These are phyloP conservation scores for Parazoanthus atlanticus DNA, from an alignment of 92 coral and sea anemone genomes.

Conservation along the genomic window DNA sequence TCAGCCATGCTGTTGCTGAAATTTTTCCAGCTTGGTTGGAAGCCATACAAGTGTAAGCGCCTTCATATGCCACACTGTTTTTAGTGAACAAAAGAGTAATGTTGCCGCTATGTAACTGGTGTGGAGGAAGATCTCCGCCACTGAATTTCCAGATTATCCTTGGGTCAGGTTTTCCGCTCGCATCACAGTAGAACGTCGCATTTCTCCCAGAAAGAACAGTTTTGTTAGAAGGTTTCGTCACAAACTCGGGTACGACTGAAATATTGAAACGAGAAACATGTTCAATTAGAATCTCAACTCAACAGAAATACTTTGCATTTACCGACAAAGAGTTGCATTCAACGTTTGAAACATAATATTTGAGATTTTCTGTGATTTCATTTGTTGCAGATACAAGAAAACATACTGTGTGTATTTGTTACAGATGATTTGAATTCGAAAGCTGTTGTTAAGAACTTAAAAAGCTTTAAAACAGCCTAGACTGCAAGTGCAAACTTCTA, in stretches of 20 bases:
- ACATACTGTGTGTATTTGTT: too few species aligned
- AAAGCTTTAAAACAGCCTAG: too few species aligned
- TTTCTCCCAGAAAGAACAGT: conserved; percentile 11
- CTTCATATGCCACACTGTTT: conserved; percentile 16
- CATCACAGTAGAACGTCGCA: neutral
- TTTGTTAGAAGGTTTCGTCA: neutral
- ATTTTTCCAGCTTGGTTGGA: conserved; percentile 1
- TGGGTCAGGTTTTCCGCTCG: neutral
- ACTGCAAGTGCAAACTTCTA: too few species aligned
- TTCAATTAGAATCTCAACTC: too few species aligned
- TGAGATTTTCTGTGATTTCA: too few species aligned
- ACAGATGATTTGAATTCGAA: too few species aligned
- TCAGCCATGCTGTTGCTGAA: conserved; percentile 15
- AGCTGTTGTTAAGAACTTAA: too few species aligned
- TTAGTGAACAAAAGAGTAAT: neutral
- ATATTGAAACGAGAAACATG: neutral
- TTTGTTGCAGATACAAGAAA: too few species aligned
- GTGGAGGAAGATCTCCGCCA: neutral
- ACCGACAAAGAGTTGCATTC: too few species aligned
- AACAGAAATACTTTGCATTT: too few species aligned
- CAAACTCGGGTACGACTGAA: neutral
- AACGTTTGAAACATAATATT: too few species aligned
- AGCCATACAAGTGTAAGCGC: conserved; percentile 10
- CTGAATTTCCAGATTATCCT: neutral
- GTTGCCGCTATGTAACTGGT: neutral